These are phyloP conservation scores for Halocaridina rubra DNA, from an alignment of 2,888 invertebrate species.

Conservation along the genomic window DNA sequence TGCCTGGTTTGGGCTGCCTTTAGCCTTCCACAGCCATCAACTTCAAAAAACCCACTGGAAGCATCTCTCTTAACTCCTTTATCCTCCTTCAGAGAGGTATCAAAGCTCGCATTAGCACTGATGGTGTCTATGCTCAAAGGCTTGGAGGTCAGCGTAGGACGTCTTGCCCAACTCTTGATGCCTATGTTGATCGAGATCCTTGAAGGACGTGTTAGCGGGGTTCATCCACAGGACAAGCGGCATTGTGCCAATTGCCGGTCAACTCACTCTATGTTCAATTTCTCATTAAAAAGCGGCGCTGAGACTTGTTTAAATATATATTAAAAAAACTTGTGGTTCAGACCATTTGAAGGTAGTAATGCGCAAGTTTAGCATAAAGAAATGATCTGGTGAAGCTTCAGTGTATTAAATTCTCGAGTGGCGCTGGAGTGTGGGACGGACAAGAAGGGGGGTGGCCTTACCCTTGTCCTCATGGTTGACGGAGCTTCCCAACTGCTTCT, in stretches of 20 bases:
- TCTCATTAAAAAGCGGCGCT: too few species aligned
- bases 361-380: not conserved
- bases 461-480: conserved; percentile 30
- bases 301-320: too few species aligned
- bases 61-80: too few species aligned
- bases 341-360: not conserved
- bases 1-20: not conserved
- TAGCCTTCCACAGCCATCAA: not conserved
- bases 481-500: not conserved
- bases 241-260: not conserved
- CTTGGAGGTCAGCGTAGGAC: too few species aligned
- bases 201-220: too few species aligned
- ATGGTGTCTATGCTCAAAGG: too few species aligned
- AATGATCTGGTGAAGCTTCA: not conserved
- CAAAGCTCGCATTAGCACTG: too few species aligned
- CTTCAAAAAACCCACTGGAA: too few species aligned
- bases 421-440: not conserved
- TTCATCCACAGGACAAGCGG: not conserved
- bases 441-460: not conserved
- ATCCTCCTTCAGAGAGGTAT: too few species aligned
- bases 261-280: not conserved
- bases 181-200: too few species aligned
- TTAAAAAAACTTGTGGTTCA: too few species aligned
- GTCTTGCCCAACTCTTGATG: too few species aligned
- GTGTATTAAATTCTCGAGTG: not conserved